Evolutionary conservation across 2,113 vertebrate species (phyloP).

Genomic region (Boleophthalmus pectinirostris): DNA sequence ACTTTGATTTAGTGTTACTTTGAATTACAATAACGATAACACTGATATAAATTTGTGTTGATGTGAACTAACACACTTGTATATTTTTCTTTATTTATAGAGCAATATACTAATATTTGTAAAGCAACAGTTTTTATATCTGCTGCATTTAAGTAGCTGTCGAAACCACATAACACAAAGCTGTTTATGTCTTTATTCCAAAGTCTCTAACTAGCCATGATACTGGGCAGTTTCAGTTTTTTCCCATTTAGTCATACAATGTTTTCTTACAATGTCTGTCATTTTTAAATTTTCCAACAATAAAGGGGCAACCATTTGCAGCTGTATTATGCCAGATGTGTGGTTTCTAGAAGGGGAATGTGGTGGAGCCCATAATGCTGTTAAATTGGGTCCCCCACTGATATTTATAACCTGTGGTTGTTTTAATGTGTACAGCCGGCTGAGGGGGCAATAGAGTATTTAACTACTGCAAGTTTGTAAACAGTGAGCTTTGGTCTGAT

Average conservation of each 20-base stretch:
- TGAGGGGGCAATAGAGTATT: conserved; percentile 29
- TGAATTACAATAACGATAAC: not conserved
- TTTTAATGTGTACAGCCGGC: conserved; percentile 27
- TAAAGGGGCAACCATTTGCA: conserved; percentile 12
- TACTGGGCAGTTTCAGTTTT: not conserved
- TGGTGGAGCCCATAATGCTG: conserved; percentile 55
- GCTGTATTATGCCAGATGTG: conserved; percentile 31
- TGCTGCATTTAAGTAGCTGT: not conserved
- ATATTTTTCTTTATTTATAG: not conserved
- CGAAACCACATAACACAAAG: not conserved
- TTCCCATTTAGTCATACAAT: not conserved
- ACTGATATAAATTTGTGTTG: not conserved
- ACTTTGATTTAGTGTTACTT: conserved; percentile 4
- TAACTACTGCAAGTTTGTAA: conserved; percentile 26
- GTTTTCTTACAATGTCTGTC: not conserved
- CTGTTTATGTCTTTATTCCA: not conserved
- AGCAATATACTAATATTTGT: not conserved
- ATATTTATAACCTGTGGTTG: conserved; percentile 48
- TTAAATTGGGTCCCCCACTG: conserved; percentile 45
- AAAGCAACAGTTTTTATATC: not conserved
- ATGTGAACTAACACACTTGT: conserved; percentile 21
- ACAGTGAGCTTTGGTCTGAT: conserved; percentile 27
- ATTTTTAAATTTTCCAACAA: not conserved
- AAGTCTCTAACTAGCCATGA: not conserved
- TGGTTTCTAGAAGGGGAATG: conserved; percentile 42